Evolutionary conservation across 2,888 invertebrate species (phyloP).

Genomic region (Netelia melanura): DNA sequence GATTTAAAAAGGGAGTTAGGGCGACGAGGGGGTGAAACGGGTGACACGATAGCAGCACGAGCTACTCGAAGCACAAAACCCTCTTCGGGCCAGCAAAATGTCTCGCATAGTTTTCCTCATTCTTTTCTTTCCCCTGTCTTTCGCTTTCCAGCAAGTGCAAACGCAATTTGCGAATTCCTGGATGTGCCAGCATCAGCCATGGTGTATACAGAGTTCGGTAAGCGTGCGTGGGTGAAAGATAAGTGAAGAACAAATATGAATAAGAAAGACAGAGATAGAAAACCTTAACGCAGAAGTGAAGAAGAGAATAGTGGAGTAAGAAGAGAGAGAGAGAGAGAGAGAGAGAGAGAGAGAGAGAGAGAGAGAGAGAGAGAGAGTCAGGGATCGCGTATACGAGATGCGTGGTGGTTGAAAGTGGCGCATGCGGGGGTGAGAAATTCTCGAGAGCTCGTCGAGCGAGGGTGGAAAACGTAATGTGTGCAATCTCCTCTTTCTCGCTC

Average conservation of each 20-base stretch:
- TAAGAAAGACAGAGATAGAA: slow-evolving; percentile 8
- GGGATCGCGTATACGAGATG: slow-evolving; percentile 12
- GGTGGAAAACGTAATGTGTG: slow-evolving; percentile 50
- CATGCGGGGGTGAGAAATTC: slow-evolving; percentile 53
- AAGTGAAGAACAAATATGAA: slow-evolving; percentile 3
- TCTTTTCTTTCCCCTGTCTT: slow-evolving; percentile 12
- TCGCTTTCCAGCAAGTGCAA: slow-evolving; percentile 42
- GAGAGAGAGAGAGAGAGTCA: slow-evolving; percentile 1
- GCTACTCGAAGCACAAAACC: slow-evolving; percentile 36
- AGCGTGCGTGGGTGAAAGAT: background rate
- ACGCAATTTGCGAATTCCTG: slow-evolving; percentile 62
- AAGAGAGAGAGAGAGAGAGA: slow-evolving; percentile 6
- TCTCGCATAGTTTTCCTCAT: slow-evolving; percentile 36
- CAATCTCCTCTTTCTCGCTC: slow-evolving; percentile 22
- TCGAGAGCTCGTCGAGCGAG: slow-evolving; percentile 46
- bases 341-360: background rate
- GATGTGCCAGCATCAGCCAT: slow-evolving; percentile 33
- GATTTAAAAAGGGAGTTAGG: background rate
- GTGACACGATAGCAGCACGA: slow-evolving; percentile 30
- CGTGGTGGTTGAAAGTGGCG: slow-evolving; percentile 53
- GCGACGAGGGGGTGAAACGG: background rate
- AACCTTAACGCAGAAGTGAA: slow-evolving; percentile 27
- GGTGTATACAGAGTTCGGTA: background rate
- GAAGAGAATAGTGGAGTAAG: slow-evolving; percentile 31
- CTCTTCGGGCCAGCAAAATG: slow-evolving; percentile 1